phyloP scores from a whole-genome alignment of 2,113 vertebrate genomes.

The Eira barbara region DNA sequence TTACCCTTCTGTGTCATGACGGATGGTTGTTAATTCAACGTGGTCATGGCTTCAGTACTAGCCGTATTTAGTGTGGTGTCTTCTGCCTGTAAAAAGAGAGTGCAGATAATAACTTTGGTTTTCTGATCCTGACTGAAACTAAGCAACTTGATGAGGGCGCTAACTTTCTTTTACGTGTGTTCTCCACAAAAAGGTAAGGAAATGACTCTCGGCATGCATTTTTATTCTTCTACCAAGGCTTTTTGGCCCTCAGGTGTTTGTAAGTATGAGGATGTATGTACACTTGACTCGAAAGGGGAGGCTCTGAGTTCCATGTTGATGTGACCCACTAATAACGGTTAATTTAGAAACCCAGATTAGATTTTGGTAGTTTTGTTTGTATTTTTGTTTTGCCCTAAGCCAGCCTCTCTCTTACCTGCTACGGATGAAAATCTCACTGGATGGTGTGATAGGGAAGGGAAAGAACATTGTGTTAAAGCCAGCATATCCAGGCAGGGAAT shows the following conservation, averaged over 20 bases:
- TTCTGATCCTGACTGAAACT: not conserved
- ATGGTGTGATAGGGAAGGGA: not conserved
- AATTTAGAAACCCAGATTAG: not conserved
- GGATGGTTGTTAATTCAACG: not conserved
- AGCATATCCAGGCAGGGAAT: not conserved
- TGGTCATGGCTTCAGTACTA: not conserved
- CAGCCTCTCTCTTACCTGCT: not conserved
- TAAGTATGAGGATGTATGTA: not conserved
- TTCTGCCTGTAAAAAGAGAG: not conserved
- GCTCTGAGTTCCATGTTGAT: not conserved
- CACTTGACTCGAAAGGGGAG: not conserved
- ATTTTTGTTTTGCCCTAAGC: not conserved
- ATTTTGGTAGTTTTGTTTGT: not conserved
- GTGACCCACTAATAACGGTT: not conserved
- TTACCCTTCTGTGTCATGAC: not conserved
- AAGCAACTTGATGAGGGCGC: not conserved
- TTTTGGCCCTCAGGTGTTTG: not conserved
- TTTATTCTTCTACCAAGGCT: not conserved
- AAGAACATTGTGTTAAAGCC: not conserved
- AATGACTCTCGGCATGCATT: not conserved
- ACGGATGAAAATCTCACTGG: not conserved
- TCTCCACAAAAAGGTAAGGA: not conserved
- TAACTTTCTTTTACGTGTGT: not conserved
- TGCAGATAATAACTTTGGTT: not conserved
- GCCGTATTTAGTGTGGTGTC: not conserved